These are phyloP conservation scores for Phycodurus eques DNA, from an alignment of 2,113 vertebrate genomes.

Conservation along the genomic window DNA sequence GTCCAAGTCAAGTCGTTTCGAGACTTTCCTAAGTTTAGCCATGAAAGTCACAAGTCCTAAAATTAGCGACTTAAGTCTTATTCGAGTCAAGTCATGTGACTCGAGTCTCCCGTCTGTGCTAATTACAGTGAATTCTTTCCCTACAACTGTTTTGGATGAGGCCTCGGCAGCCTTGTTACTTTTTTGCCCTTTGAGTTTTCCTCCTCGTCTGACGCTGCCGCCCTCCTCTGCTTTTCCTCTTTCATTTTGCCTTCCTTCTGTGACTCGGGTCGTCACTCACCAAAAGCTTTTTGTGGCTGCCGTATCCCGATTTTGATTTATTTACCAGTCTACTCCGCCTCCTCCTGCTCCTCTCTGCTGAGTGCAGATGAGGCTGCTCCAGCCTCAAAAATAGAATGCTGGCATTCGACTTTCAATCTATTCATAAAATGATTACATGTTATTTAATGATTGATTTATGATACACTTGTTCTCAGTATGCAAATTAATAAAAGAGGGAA, in stretches of 20 bases:
- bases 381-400: too few species aligned
- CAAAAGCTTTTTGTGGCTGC: constrained; percentile 1
- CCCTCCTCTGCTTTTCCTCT: constrained; percentile 42
- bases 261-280: constrained; percentile 8
- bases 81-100: too few species aligned
- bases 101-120: too few species aligned
- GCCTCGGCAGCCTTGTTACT: background rate
- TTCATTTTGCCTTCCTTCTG: constrained; percentile 27
- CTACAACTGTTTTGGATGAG: background rate
- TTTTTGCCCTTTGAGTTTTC: constrained; percentile 44
- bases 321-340: constrained; percentile 10
- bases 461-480: too few species aligned
- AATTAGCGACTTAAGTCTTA: too few species aligned
- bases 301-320: constrained; percentile 18
- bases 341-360: background rate
- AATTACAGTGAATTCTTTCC: background rate
- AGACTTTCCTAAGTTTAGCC: too few species aligned
- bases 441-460: too few species aligned
- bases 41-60: too few species aligned
- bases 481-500: too few species aligned
- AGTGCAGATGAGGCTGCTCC: background rate
- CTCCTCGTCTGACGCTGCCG: constrained; percentile 20
- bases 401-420: too few species aligned
- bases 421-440: too few species aligned
- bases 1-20: too few species aligned